Evolutionary conservation across 2,113 vertebrate genomes (phyloP), one percentile per base, ranked within the genome.

Genomic region (Polyodon spathula): DNA sequence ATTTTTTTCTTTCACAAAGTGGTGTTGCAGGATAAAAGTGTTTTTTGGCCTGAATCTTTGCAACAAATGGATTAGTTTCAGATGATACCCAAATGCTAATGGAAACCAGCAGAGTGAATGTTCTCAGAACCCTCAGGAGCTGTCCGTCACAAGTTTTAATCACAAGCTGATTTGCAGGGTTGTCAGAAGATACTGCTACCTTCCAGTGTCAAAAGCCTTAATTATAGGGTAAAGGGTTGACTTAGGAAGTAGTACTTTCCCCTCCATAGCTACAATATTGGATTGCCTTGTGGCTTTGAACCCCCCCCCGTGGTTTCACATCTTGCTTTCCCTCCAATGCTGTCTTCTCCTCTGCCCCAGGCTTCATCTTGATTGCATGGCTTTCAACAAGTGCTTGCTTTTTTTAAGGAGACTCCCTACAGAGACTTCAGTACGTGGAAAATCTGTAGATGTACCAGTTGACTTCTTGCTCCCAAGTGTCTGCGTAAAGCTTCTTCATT

Each of bases 211-310:
- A 76, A 69, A 75, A 76, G 69, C 71, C 70, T 75, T 84, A 78
- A 83, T 85, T 82, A 83, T 48, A 69, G 83, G 80, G 73, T 77
- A 82, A 80, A 85, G 81, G 81, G 76, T 82, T 84, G 84, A 84
- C 80, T 74, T 80, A 84, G 80, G 78, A 76, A 82, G 73, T 76
- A 60, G 58, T 74, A 71, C 67, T 75, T 74, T 78, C 67, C 76
- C 68, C 73, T 79, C 76, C 72, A 76, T 80, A 79, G 74, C 76
- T 75, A 76, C 68, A 75, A 76, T 68, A 71, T 52, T 66, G 27
- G 27, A 71, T 40, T 76, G 75, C 78, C 74, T 61, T 39, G 6
- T 76, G 75, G 79, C 76, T 27, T 27, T 27, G 27, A 27, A 27
- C 27, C 27, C 27, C 27, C 71, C 70, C 65, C 68, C 48, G 4